Evolutionary conservation across 2,797 vertebrate genomes (phyloP), one percentile per base, ranked within the genome.

Genomic region (Sebastiscus tertius): DNA sequence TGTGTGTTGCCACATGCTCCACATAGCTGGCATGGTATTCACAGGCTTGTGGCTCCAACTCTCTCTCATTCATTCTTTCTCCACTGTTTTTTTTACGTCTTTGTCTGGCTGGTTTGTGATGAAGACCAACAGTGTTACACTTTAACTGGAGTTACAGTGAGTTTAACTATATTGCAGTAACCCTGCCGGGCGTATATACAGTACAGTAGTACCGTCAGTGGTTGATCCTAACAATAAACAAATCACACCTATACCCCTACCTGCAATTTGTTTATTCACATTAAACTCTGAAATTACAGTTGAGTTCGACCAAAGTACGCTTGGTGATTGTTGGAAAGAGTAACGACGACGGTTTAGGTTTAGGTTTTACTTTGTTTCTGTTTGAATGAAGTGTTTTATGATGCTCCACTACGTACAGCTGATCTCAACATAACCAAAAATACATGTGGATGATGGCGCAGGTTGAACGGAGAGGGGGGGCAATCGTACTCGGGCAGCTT

Each of bases 11-110:
- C 74, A 86, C 73, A 80, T 77, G 74, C 74, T 49, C 72, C 64
- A 80, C 80, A 85, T 79, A 72, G 69, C 59, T 84, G 63, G 33
- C 73, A 54, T 79, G 75, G 34, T 27, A 49, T 68, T 60, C 64
- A 58, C 65, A 58, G 61, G 55, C 80, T 49, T 74, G 76, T 55
- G 69, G 24, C 75, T 78, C 70, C 61, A 52, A 16, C 73, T 54
- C 54, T 18, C 59, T 64, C 27, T 24, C 56, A 46, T 52, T 64
- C 68, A 27, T 46, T 55, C 29, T 75, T 27, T 58, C 27, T 65
- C 64, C 27, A 12, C n/a, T 33, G 18, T 55, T 62, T 67, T 34
- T 34, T 66, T 36, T 1, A 31, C 39, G 3, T 34, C 59, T 76
- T 68, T 69, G 52, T 82, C 36, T 56, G 5, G 18, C 7, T 42